These are phyloP conservation scores for Eustalomyia histrio DNA, from an alignment of 2,888 invertebrate species.

Conservation along the genomic window DNA sequence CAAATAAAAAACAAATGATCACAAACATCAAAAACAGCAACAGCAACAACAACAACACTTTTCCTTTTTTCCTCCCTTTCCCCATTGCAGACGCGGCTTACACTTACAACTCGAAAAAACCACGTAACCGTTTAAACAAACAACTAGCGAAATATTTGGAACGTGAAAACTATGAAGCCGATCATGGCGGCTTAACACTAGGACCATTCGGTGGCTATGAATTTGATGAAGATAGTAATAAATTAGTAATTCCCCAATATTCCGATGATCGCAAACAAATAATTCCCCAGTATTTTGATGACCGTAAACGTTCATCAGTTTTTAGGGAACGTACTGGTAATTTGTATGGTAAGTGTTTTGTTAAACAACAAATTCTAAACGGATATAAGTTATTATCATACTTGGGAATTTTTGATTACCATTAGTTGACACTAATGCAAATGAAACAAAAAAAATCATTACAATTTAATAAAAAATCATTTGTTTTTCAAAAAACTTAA, in stretches of 20 bases:
- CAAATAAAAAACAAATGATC: constrained; percentile 14
- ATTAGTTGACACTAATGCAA: no score
- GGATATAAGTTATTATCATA: no score
- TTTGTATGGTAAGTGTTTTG: constrained; percentile 75
- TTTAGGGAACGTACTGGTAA: constrained; percentile 77
- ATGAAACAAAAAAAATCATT: no score
- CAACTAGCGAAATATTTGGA: constrained; percentile 78
- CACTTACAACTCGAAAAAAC: constrained; percentile 72
- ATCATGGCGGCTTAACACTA: constrained; percentile 69
- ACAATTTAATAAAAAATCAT: no score
- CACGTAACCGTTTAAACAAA: constrained; percentile 76
- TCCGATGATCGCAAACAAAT: constrained; percentile 72
- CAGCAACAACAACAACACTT: constrained; percentile 45
- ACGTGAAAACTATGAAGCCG: constrained; percentile 74
- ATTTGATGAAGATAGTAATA: constrained; percentile 73
- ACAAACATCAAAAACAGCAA: constrained; percentile 39
- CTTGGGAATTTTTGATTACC: no score
- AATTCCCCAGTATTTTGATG: constrained; percentile 70
- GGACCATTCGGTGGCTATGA: constrained; percentile 73
- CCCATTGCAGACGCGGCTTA: constrained; percentile 70
- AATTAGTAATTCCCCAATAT: constrained; percentile 68
- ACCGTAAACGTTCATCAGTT: constrained; percentile 75
- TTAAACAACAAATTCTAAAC: no score
- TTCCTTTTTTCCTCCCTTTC: constrained; percentile 52
- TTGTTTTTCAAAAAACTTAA: no score